Evolutionary conservation across 2,888 invertebrate species (phyloP), one percentile per base, ranked within the genome.

Genomic region (Spicauda simplicius): DNA sequence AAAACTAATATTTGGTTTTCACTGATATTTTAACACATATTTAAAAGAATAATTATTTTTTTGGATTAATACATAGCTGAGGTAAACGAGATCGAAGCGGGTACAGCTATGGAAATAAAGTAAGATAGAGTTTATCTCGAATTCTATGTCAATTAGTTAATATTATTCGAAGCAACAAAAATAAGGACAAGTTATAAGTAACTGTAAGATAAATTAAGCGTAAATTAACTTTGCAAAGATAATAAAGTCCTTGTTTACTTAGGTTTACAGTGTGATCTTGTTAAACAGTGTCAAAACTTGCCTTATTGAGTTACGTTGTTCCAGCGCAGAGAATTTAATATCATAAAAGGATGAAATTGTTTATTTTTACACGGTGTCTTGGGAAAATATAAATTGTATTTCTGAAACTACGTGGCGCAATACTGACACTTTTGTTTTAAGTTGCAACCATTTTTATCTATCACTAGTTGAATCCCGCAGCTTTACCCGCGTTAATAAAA

Each of bases 281-380:
- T 52, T 20, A 41, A 58, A 41, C 64, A 52, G 50, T 56, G 57
- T 41, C 57, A 41, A 41, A 57, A 37, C 48, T 64, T 60, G 33
- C 52, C 18, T 65, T 45, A 59, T 65, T 65, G 53, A 65, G 53
- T 65, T 59, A 59, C 30, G 53, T 58, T 50, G 52, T 58, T 62
- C 58, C 53, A 64, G 33, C 58, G 52, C 14, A 12, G 37, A 20
- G 18, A 53, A 59, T 18, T 65, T 65, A 59, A 53, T 65, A 54
- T 65, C 41, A 59, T 65, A 65, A 65, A 37, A 52, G 56, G 58
- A 53, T 19, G 25, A 8, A 33, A 33, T 50, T 64, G 58, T 63
- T 63, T 64, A 56, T 58, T 64, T 58, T 64, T 58, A 41, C 30
- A 41, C 53, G 20, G 52, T 64, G 33, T 58, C 58, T 53, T 25